Evolutionary conservation across 2,888 invertebrate species (phyloP).

Genomic region (Bombylius major): DNA sequence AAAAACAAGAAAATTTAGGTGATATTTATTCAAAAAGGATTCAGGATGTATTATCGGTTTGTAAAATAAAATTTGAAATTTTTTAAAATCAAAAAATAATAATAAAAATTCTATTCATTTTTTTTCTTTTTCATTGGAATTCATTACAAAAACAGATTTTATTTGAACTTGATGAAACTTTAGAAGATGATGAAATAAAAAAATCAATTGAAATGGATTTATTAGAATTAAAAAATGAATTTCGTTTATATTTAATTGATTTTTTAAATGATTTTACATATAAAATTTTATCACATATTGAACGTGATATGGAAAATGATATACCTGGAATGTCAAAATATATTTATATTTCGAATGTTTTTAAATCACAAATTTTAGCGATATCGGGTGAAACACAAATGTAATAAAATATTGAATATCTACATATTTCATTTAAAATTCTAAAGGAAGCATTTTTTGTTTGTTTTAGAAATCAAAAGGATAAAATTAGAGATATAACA

Average conservation of each 20-base stretch:
- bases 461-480: slow-evolving; percentile 13
- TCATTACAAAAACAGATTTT: slow-evolving; percentile 23
- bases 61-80: no score
- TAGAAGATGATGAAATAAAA: slow-evolving; percentile 21
- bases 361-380: slow-evolving; percentile 33
- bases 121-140: no score
- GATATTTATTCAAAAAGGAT: slow-evolving; percentile 32
- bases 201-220: slow-evolving; percentile 25
- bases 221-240: slow-evolving; percentile 27
- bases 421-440: not conserved
- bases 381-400: slow-evolving; percentile 30
- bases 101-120: no score
- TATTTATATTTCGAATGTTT: slow-evolving; percentile 29
- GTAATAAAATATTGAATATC: slow-evolving; percentile 15
- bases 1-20: slow-evolving; percentile 30
- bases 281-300: slow-evolving; percentile 34
- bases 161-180: slow-evolving; percentile 29
- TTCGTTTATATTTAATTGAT: slow-evolving; percentile 27
- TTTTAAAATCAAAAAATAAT: no score
- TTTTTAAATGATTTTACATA: slow-evolving; percentile 34
- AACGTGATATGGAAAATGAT: slow-evolving; percentile 36
- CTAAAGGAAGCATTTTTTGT: not conserved
- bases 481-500: slow-evolving; percentile 11
- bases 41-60: slow-evolving; percentile 21
- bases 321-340: slow-evolving; percentile 30